Base-by-base conservation (phyloP, 2,113 vertebrate species). In the Aspiorhynchus laticeps region DNA sequence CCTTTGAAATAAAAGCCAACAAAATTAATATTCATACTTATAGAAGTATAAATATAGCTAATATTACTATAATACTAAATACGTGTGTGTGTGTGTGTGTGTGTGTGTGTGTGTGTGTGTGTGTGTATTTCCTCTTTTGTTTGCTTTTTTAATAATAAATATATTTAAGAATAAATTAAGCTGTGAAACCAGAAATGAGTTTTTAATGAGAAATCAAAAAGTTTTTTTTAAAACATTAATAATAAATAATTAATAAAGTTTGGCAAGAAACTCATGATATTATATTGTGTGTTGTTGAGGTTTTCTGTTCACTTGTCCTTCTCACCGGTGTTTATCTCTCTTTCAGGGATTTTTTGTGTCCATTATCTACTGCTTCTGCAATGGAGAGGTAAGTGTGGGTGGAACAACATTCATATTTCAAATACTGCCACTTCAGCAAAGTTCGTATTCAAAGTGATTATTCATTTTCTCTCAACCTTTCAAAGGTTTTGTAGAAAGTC, bases 361-460 rank as follows among this genome's bases (percentile, higher is more conserved):
- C 26, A 94, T 98, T 81, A 96, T 98, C 87, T 98, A 97, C 84
- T 98, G 97, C 88, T 98, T 95, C 93, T 97, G 97, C 93, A 97
- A 97, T 4, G 97, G 96, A 86, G 97, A 98, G 95, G 97, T 97
- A 92, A 95, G 96, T 93, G 31, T 2, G 36, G 77, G 36, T 14
- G 73, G 2, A 46, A 51, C 26, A 48, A 2, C 26, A 33, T 59
- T 38, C 1, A 80, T 31, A 38, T 59, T 59, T 76, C 2, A 48
- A 76, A 46, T 28, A 28, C 17, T n/a, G 11, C 33, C 59, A 65
- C 9, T 85, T 74, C 7, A 28, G 48, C 3, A 56, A 84, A 31
- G 24, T 15, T 51, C 2, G 0, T 10, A 10, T 71, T 71, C 7
- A 76, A 15, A 46, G 10, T 76, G 74, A 46, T 26, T 56, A 56